These are phyloP conservation scores for Sitta europaea DNA, from an alignment of 2,113 vertebrate species.

Conservation along the genomic window DNA sequence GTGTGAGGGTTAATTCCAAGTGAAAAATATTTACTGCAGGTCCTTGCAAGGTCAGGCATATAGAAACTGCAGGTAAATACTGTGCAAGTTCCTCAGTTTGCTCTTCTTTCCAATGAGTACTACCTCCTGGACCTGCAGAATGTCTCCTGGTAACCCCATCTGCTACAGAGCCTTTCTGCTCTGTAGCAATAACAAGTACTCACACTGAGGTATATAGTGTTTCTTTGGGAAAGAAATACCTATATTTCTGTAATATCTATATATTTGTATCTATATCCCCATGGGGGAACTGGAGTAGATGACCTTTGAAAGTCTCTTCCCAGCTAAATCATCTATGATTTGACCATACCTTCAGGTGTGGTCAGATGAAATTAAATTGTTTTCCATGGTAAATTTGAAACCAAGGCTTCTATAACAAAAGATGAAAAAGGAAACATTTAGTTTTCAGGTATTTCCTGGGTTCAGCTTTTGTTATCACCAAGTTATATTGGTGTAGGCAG, in stretches of 20 bases:
- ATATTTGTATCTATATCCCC: not conserved
- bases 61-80: not conserved
- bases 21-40: not conserved
- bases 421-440: not conserved
- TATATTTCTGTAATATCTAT: not conserved
- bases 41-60: not conserved
- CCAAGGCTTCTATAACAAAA: not conserved
- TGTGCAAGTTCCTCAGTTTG: not conserved
- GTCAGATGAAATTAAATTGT: not conserved
- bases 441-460: not conserved
- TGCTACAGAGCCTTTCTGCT: not conserved
- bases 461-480: not conserved
- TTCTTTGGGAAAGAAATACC: not conserved
- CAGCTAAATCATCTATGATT: not conserved
- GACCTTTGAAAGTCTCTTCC: not conserved
- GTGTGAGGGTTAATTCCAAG: not conserved
- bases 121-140: not conserved
- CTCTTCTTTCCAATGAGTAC: not conserved
- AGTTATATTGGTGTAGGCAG: not conserved
- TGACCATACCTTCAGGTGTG: not conserved
- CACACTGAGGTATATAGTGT: not conserved
- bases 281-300: not conserved
- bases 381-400: not conserved
- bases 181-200: rapidly evolving
- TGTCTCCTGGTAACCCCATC: not conserved